phyloP scores from a whole-genome alignment of 2,113 vertebrate species.

The Gopherus evgoodei region DNA sequence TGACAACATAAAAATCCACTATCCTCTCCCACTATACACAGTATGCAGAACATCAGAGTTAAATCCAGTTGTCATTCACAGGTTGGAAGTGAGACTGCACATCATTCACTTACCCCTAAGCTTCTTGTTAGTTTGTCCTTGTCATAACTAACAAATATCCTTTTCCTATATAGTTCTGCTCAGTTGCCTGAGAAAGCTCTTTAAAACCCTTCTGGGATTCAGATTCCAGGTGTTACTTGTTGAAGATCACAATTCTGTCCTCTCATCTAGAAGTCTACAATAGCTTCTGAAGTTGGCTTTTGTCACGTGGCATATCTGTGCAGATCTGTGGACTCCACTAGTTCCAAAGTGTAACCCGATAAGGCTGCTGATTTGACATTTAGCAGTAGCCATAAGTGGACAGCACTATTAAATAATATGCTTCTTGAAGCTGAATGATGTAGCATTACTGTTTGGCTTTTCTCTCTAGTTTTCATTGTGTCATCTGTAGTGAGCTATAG shows the following conservation, averaged over 20 bases:
- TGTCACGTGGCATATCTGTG: constrained; percentile 73
- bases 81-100: constrained; percentile 46
- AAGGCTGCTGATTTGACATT: constrained; percentile 83
- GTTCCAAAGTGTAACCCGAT: constrained; percentile 80
- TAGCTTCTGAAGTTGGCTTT: constrained; percentile 19
- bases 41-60: background rate
- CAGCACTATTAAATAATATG: constrained; percentile 79
- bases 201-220: constrained; percentile 24
- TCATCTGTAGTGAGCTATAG: constrained; percentile 96
- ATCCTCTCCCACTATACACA: background rate
- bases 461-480: constrained; percentile 94
- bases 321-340: constrained; percentile 86
- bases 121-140: constrained; percentile 53
- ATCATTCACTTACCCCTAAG: background rate
- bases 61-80: background rate
- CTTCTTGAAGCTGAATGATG: constrained; percentile 86
- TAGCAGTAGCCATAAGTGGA: constrained; percentile 81
- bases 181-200: constrained; percentile 9
- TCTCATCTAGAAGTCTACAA: background rate
- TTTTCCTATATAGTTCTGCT: background rate
- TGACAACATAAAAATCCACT: background rate
- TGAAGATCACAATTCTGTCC: background rate
- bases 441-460: constrained; percentile 88
- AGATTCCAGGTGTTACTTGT: constrained; percentile 12
- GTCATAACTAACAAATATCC: constrained; percentile 62